Conservation (phyloP, 1,140 invertebrate species). For the Drosophila bocqueti region DNA sequence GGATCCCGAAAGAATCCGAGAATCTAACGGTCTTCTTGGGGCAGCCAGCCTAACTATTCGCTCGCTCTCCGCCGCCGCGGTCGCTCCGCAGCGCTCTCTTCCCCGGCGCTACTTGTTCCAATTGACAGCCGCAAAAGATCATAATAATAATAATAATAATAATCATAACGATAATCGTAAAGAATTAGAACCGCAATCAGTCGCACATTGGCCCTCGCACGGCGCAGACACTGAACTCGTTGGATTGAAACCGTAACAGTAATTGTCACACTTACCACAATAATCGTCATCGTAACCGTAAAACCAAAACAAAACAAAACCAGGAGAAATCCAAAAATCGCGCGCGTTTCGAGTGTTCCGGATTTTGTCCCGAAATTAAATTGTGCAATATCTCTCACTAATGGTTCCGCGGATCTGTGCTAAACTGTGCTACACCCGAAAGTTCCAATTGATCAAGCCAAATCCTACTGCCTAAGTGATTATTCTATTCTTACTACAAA, state of each 20-base stretch:
- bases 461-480: slow-evolving; percentile 56
- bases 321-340: slow-evolving; percentile 30
- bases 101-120: slow-evolving; percentile 37
- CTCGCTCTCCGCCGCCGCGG: slow-evolving; percentile 45
- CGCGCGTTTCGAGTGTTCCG: slow-evolving; percentile 66
- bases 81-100: slow-evolving; percentile 24
- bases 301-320: slow-evolving; percentile 15
- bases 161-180: slow-evolving; percentile 84
- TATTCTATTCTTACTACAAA: slow-evolving; percentile 39
- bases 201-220: slow-evolving; percentile 61
- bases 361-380: slow-evolving; percentile 15
- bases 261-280: slow-evolving; percentile 4
- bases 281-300: slow-evolving; percentile 10
- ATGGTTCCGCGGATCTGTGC: slow-evolving; percentile 20
- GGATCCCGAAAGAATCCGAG: slow-evolving; percentile 19
- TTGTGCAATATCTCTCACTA: slow-evolving; percentile 69
- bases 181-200: slow-evolving; percentile 62
- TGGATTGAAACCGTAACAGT: slow-evolving; percentile 9
- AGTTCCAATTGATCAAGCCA: slow-evolving; percentile 49
- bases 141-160: slow-evolving; percentile 76
- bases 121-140: slow-evolving; percentile 76
- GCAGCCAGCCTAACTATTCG: slow-evolving; percentile 33
- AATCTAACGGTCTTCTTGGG: slow-evolving; percentile 38
- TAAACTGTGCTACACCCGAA: slow-evolving; percentile 70
- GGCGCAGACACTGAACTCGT: slow-evolving; percentile 36